Evolutionary conservation across 2,888 invertebrate genomes (phyloP).

Genomic region (Folsomia manolachei): DNA sequence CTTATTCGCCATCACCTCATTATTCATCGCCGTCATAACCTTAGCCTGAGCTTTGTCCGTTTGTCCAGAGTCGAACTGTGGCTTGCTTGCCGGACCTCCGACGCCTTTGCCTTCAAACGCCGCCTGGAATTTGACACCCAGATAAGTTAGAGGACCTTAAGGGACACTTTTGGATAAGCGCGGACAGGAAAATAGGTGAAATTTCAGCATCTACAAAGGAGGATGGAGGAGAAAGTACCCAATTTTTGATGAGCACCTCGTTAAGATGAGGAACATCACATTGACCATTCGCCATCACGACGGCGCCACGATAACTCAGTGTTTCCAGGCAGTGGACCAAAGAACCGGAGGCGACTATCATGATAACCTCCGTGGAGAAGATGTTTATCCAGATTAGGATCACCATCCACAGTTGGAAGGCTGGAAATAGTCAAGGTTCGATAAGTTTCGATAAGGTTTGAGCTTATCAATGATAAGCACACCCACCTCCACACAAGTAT

Average conservation of each 20-base stretch:
- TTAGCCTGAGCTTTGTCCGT: conserved; percentile 38
- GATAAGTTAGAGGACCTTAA: too few relatives aligned
- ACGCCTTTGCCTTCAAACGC: conserved; percentile 45
- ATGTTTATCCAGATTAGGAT: conserved; percentile 45
- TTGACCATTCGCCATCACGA: conserved; percentile 49
- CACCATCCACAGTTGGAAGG: conserved; percentile 46
- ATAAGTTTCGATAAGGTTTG: too few relatives aligned
- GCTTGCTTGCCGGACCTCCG: neutral
- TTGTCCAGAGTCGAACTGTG: conserved; percentile 26
- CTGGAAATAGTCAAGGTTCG: conserved; percentile 13
- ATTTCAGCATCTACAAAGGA: neutral
- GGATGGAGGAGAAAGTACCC: conserved; percentile 22
- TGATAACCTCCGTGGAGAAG: conserved; percentile 44
- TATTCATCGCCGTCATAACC: conserved; percentile 33
- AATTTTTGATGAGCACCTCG: conserved; percentile 49
- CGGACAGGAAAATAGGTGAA: too few relatives aligned
- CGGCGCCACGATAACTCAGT: conserved; percentile 47
- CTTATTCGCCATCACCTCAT: neutral
- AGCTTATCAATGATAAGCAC: too few relatives aligned
- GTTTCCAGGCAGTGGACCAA: conserved; percentile 48
- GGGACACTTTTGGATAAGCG: too few relatives aligned
- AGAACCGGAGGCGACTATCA: conserved; percentile 44
- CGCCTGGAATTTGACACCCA: conserved; percentile 9
- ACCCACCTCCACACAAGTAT: conserved; percentile 32
- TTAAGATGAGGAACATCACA: conserved; percentile 48